Evolutionary conservation across 2,888 invertebrate genomes (phyloP), one percentile per base, ranked within the genome.

Genomic region (Trissoscelio sp.): DNA sequence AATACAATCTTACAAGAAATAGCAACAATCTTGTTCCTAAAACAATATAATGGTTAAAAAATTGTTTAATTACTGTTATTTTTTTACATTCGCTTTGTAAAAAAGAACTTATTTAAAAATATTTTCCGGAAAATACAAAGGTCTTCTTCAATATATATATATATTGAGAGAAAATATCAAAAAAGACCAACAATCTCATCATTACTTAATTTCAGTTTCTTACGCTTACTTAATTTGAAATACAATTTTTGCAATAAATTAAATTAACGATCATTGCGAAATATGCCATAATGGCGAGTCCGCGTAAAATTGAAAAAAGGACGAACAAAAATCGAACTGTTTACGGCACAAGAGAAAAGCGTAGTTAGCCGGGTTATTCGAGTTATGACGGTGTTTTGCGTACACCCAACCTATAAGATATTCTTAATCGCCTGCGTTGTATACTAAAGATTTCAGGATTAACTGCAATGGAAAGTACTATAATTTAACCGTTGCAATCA

Each of bases 401-500:
- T 64, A 58, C 16, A 67, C 60, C 64, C 66, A 37, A 55, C 58
- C 81, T 81, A 83, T 87, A 86, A 85, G 83, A 83, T 83, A 85
- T 85, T 86, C 84, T 86, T 86, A 86, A 86, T 87, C 85, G 80
- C 77, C 70, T 82, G 37, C 53, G 67, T 74, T 77, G 83, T 79
- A 74, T 81, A 82, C 83, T 85, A 86, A 85, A 80, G 85, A 84
- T 84, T 85, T 75, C 80, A 81, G 81, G 81, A 83, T 83, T 82
- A 83, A 83, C 83, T 80, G 80, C 80, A 74, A 81, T 72, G 79
- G 79, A 82, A 85, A 84, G 85, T 79, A 85, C 85, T 86, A 83
- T 86, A 87, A 86, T 87, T 86, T 86, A 79, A 83, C 79, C 24
- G 82, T 84, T 75, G 84, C 85, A 84, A 87, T 86, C 84, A 60